Percentiles rank a stretch among this genome's conserved stretches.
phyloP scores from a whole-genome alignment of 2,888 invertebrate genomes.

The Cyclophora albipunctata region DNA sequence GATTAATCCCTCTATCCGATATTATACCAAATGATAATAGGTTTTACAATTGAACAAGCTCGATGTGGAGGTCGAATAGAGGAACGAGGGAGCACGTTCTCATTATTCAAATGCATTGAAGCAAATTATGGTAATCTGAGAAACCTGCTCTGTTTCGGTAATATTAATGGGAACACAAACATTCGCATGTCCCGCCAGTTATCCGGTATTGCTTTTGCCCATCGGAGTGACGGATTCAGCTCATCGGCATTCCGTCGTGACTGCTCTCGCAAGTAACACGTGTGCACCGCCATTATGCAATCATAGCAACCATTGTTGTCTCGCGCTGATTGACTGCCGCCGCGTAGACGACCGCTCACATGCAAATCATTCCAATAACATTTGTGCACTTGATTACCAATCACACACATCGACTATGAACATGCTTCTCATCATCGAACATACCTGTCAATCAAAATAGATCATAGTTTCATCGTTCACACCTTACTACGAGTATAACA shows the following conservation, averaged over 20 bases:
- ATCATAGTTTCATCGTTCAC: too few species aligned
- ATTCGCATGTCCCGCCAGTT: slow-evolving; percentile 36
- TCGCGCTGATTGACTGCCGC: slow-evolving; percentile 6
- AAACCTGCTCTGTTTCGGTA: slow-evolving; percentile 71
- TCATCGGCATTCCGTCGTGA: slow-evolving; percentile 19
- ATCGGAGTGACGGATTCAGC: slow-evolving; percentile 22
- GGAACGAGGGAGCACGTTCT: slow-evolving; percentile 58
- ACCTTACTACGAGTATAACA: too few species aligned
- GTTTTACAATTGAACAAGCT: slow-evolving; percentile 57
- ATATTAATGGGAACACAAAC: slow-evolving; percentile 68
- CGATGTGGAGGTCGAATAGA: slow-evolving; percentile 45
- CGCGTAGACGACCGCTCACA: background rate
- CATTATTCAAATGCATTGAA: slow-evolving; percentile 75
- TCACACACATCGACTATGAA: background rate
- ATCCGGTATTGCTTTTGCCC: slow-evolving; percentile 32
- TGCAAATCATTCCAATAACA: background rate
- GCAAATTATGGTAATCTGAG: slow-evolving; percentile 74
- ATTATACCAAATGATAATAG: slow-evolving; percentile 41
- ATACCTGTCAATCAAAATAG: too few species aligned
- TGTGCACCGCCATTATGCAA: slow-evolving; percentile 21
- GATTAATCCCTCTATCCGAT: slow-evolving; percentile 29
- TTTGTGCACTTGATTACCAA: too few species aligned
- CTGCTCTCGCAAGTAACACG: slow-evolving; percentile 17
- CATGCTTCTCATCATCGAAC: background rate
- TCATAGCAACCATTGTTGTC: slow-evolving; percentile 17